Evolutionary conservation across 2,113 vertebrate genomes (phyloP).

Genomic region (Climacteris rufus): DNA sequence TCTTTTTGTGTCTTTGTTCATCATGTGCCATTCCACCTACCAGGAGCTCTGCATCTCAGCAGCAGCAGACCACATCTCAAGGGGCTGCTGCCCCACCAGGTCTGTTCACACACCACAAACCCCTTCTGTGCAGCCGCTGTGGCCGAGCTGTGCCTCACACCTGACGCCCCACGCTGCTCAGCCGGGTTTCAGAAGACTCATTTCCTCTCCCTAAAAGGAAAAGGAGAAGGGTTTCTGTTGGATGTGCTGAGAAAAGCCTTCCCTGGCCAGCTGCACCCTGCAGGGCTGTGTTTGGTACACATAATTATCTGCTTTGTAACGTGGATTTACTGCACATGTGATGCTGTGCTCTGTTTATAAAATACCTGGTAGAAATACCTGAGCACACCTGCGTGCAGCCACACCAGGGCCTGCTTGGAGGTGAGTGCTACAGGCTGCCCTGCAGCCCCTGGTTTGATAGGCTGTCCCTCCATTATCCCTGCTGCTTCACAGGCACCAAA

Average conservation of each 20-base stretch:
- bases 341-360: constrained; percentile 9
- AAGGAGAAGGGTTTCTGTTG: neutral
- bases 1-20: neutral
- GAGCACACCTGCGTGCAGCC: neutral
- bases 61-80: neutral
- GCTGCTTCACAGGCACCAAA: neutral
- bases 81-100: neutral
- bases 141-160: neutral
- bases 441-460: neutral
- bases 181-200: neutral
- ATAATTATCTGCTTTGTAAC: constrained; percentile 2
- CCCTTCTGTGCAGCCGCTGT: neutral
- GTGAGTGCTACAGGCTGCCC: neutral
- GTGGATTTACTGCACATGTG: neutral
- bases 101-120: neutral
- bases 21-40: rapidly evolving
- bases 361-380: neutral
- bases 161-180: neutral
- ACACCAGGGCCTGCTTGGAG: rapidly evolving
- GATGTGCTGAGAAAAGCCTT: neutral
- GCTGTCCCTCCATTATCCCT: neutral
- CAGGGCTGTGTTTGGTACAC: constrained; percentile 50
- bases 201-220: neutral
- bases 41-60: neutral
- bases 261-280: neutral